phyloP scores from a whole-genome alignment of 2,888 invertebrate genomes.

The Cheilosia urbana region DNA sequence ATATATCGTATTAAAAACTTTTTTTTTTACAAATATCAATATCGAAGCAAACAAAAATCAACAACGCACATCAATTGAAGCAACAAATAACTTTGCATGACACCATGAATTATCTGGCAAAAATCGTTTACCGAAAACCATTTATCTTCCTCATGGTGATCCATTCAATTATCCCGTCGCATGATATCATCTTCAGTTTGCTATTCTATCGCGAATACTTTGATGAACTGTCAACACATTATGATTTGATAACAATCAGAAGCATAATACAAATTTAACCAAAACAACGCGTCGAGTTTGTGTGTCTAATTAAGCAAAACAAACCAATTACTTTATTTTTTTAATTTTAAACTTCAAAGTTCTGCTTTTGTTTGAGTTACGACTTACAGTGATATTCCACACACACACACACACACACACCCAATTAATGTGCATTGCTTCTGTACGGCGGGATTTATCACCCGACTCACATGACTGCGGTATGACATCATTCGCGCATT shows the following conservation, averaged over 20 bases:
- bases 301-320: not conserved
- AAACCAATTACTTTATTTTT: not conserved
- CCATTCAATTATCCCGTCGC: conserved; percentile 5
- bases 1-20: too few species aligned
- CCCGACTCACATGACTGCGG: conserved; percentile 3
- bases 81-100: not conserved
- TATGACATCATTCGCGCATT: conserved; percentile 20
- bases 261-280: not conserved
- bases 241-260: not conserved
- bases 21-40: not conserved
- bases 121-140: conserved; percentile 20
- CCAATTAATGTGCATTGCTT: not conserved
- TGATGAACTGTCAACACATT: conserved; percentile 4
- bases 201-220: not conserved
- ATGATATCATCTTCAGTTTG: conserved; percentile 36
- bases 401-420: not conserved
- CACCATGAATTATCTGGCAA: not conserved
- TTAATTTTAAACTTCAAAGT: not conserved
- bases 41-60: conserved; percentile 14
- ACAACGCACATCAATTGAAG: not conserved
- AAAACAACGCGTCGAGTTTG: not conserved
- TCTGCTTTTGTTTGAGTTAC: not conserved
- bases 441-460: not conserved
- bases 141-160: conserved; percentile 18
- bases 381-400: not conserved